Conservation (phyloP, 2,888 invertebrate species). For the Cremastinae sp. region DNA sequence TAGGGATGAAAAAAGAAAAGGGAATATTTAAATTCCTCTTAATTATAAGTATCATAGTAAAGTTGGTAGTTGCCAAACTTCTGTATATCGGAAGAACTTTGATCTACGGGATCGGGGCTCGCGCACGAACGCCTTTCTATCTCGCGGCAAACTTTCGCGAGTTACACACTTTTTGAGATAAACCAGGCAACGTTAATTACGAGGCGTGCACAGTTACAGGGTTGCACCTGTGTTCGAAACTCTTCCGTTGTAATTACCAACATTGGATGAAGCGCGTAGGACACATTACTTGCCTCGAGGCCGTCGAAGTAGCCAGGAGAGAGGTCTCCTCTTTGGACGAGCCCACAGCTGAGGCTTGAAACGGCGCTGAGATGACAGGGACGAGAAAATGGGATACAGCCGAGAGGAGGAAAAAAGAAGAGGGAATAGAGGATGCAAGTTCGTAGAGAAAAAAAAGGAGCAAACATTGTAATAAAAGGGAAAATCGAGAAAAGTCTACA, state of each 20-base stretch:
- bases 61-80: slow-evolving; percentile 36
- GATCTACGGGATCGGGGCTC: slow-evolving; percentile 37
- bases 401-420: slow-evolving; percentile 14
- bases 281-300: slow-evolving; percentile 8
- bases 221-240: slow-evolving; percentile 20
- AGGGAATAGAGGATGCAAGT: slow-evolving; percentile 21
- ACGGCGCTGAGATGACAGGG: background rate
- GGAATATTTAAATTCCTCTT: slow-evolving; percentile 30
- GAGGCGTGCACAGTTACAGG: slow-evolving; percentile 2
- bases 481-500: slow-evolving; percentile 51
- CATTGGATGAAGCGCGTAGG: slow-evolving; percentile 41
- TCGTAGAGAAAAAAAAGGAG: slow-evolving; percentile 34
- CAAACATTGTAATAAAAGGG: slow-evolving; percentile 40
- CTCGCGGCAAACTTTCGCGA: slow-evolving; percentile 22
- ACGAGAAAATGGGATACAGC: slow-evolving; percentile 9
- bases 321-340: slow-evolving; percentile 8
- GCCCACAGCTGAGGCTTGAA: slow-evolving; percentile 6
- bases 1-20: slow-evolving; percentile 12
- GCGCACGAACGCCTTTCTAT: slow-evolving; percentile 31
- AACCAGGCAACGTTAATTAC: slow-evolving; percentile 52
- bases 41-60: slow-evolving; percentile 41
- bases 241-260: slow-evolving; percentile 40
- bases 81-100: slow-evolving; percentile 38
- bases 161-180: slow-evolving; percentile 41
- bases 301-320: slow-evolving; percentile 6